These are phyloP conservation scores for Heloderma charlesbogerti DNA, from an alignment of 2,113 vertebrate genomes.

Conservation along the genomic window DNA sequence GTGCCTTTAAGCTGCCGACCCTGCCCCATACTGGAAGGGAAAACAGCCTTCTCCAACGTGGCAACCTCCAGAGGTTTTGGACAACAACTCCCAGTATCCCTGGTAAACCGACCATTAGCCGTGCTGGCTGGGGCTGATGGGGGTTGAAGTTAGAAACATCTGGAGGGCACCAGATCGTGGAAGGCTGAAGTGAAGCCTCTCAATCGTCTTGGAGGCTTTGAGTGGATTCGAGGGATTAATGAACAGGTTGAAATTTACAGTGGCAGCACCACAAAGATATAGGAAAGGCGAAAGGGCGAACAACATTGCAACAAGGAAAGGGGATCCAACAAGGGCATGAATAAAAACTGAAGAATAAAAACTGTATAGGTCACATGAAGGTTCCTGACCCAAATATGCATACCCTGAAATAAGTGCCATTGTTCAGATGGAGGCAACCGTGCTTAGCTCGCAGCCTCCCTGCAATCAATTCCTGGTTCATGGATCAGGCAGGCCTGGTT, in stretches of 20 bases:
- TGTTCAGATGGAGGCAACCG: not conserved
- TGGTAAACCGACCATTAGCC: too few relatives aligned
- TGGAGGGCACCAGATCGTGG: too few relatives aligned
- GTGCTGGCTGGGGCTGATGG: too few relatives aligned
- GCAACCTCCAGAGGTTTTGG: too few relatives aligned
- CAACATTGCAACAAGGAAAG: too few relatives aligned
- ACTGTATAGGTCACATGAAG: not conserved
- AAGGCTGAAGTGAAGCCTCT: not conserved
- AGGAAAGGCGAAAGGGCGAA: not conserved
- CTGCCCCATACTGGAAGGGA: not conserved
- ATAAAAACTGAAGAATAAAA: not conserved
- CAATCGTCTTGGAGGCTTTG: not conserved
- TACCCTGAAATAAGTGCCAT: not conserved
- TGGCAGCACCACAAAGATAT: not conserved
- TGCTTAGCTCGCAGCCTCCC: not conserved
- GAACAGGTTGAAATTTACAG: not conserved
- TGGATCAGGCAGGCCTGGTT: not conserved
- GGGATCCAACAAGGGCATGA: too few relatives aligned
- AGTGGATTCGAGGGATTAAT: not conserved
- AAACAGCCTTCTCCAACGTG: too few relatives aligned
- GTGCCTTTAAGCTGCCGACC: not conserved
- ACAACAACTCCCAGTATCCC: too few relatives aligned
- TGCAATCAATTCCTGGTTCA: not conserved
- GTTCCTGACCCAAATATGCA: not conserved
- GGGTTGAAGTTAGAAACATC: not conserved